These are phyloP conservation scores for Todiramphus chloris DNA, from an alignment of 2,113 vertebrate genomes.

Conservation along the genomic window DNA sequence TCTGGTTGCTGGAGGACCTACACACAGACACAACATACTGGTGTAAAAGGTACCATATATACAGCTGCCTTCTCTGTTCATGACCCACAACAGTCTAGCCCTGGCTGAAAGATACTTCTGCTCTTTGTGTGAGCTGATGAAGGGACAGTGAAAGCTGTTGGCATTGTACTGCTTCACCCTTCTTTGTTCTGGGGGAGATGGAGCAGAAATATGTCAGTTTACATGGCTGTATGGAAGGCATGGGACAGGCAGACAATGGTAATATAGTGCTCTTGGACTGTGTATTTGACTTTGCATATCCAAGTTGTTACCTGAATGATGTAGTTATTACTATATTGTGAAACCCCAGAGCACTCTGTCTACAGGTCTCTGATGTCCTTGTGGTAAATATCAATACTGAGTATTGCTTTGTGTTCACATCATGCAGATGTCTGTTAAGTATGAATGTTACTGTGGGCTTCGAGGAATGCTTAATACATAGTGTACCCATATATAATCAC, in stretches of 20 bases:
- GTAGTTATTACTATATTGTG: not conserved
- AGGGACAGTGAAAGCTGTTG: not conserved
- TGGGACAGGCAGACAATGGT: not conserved
- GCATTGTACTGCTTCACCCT: not conserved
- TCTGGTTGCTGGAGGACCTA: not conserved
- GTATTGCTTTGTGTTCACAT: rapidly evolving
- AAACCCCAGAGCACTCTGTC: not conserved
- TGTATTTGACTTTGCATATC: not conserved
- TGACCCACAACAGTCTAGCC: not conserved
- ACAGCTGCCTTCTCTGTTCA: not conserved
- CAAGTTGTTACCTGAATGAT: not conserved
- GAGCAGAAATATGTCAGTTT: not conserved
- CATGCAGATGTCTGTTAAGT: not conserved
- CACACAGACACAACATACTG: not conserved
- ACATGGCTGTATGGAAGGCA: rapidly evolving
- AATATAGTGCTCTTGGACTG: rapidly evolving
- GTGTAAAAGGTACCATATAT: rapidly evolving
- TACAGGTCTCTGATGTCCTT: rapidly evolving
- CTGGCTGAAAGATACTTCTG: not conserved
- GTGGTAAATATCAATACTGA: not conserved
- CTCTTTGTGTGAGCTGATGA: not conserved
- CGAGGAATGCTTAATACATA: not conserved
- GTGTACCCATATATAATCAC: not conserved
- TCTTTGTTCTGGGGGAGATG: not conserved
- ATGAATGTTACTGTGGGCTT: not conserved